Evolutionary conservation across 1,140 invertebrate genomes (phyloP).

Genomic region (Drosophila tani): DNA sequence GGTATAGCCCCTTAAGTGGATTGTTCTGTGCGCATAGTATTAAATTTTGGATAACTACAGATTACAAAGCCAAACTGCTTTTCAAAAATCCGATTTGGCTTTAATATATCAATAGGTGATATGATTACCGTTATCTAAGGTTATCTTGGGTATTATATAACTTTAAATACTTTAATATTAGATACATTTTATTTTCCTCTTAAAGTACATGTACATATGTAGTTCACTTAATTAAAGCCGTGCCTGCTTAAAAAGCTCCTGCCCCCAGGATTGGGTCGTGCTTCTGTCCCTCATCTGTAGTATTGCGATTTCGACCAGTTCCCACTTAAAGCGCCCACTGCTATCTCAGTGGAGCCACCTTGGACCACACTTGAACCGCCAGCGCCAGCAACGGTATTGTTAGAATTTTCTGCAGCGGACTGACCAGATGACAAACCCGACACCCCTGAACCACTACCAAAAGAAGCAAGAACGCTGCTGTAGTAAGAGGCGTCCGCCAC

Average conservation of each 20-base stretch:
- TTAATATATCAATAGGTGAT: background rate
- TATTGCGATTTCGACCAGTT: slow-evolving; percentile 69
- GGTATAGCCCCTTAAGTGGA: too few relatives aligned
- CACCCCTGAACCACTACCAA: slow-evolving; percentile 53
- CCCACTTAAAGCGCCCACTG: slow-evolving; percentile 29
- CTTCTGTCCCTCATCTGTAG: slow-evolving; percentile 48
- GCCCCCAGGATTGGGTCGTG: background rate
- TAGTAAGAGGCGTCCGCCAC: slow-evolving; percentile 83
- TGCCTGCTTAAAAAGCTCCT: slow-evolving; percentile 35
- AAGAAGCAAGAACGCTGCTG: slow-evolving; percentile 78
- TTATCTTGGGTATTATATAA: background rate
- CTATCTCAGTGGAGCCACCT: slow-evolving; percentile 35
- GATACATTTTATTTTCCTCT: slow-evolving; percentile 27
- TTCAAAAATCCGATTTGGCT: too few relatives aligned
- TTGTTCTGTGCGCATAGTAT: too few relatives aligned
- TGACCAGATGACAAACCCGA: background rate
- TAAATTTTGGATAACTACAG: too few relatives aligned
- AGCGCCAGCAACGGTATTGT: slow-evolving; percentile 2
- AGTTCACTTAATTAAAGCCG: slow-evolving; percentile 40
- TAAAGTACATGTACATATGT: slow-evolving; percentile 43
- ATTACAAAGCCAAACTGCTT: too few relatives aligned
- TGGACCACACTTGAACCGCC: slow-evolving; percentile 14
- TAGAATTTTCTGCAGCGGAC: slow-evolving; percentile 2
- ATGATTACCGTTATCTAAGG: background rate
- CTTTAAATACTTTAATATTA: background rate